phyloP scores from a whole-genome alignment of 1,140 invertebrate genomes.

The Ceratitis capitata region DNA sequence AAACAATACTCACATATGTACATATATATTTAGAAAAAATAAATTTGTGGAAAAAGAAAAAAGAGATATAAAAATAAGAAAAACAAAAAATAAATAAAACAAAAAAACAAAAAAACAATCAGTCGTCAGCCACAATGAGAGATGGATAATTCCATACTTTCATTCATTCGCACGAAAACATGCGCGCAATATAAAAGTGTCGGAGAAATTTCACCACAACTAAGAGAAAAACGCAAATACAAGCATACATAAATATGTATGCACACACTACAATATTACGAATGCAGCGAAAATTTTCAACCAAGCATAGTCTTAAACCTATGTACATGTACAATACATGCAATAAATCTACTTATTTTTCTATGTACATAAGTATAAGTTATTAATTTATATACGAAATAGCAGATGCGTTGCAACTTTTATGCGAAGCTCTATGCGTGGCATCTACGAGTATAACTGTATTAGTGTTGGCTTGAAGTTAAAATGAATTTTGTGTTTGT shows the following conservation, averaged over 20 bases:
- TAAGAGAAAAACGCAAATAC: not conserved
- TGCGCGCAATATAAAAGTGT: not conserved
- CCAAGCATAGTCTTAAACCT: not conserved
- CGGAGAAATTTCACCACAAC: constrained; percentile 31
- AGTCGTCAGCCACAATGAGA: not conserved
- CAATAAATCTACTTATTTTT: not conserved
- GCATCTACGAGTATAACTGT: not conserved
- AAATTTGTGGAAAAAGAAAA: too few relatives aligned
- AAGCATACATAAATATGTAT: too few relatives aligned
- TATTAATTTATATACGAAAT: not conserved
- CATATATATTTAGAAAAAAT: too few relatives aligned
- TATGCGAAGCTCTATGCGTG: not conserved
- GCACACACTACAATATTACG: not conserved
- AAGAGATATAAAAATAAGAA: not conserved
- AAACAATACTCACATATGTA: not conserved
- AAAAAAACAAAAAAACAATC: not conserved
- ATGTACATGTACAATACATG: not conserved
- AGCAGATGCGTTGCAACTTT: constrained; percentile 24
- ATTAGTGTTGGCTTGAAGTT: not conserved
- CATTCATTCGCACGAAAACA: constrained; percentile 32
- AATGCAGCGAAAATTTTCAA: not conserved
- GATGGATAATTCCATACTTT: constrained; percentile 36
- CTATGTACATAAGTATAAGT: not conserved
- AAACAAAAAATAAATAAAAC: not conserved
- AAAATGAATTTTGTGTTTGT: not conserved